Evolutionary conservation across 2,797 vertebrate species (phyloP).

Genomic region (Aldrovandia affinis): DNA sequence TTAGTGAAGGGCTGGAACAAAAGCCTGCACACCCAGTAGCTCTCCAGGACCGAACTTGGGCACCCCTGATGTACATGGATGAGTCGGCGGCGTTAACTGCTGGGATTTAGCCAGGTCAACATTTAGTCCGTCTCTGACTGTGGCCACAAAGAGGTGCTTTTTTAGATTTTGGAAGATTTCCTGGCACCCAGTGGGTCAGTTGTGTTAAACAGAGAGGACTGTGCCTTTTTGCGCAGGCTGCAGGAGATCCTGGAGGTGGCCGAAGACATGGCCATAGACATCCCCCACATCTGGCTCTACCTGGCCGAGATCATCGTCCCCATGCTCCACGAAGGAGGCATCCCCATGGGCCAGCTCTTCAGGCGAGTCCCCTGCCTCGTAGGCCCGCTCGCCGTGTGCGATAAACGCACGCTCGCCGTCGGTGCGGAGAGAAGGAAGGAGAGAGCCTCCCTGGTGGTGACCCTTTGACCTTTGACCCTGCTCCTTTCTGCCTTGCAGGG

Average conservation of each 20-base stretch:
- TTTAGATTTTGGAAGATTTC: not conserved
- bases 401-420: no score
- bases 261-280: slow-evolving; percentile 96
- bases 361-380: slow-evolving; percentile 68
- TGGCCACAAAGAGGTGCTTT: not conserved
- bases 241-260: slow-evolving; percentile 88
- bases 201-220: not conserved
- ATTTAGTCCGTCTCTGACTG: not conserved
- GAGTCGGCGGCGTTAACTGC: no score
- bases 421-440: not conserved
- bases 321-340: slow-evolving; percentile 87
- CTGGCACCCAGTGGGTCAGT: not conserved
- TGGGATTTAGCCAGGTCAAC: not conserved
- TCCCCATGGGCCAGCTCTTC: slow-evolving; percentile 90
- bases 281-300: slow-evolving; percentile 97
- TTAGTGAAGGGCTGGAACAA: no score
- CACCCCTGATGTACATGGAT: no score
- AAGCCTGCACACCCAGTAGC: no score
- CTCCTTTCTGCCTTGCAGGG: slow-evolving; percentile 67
- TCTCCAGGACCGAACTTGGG: no score
- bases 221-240: slow-evolving; percentile 67
- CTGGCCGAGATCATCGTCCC: slow-evolving; percentile 89
- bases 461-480: not conserved
- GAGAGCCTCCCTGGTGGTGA: not conserved
- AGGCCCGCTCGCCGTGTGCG: not conserved